Evolutionary conservation across 1,140 invertebrate genomes (phyloP), one percentile per base, ranked within the genome.

Genomic region (Ylistrum balloti): DNA sequence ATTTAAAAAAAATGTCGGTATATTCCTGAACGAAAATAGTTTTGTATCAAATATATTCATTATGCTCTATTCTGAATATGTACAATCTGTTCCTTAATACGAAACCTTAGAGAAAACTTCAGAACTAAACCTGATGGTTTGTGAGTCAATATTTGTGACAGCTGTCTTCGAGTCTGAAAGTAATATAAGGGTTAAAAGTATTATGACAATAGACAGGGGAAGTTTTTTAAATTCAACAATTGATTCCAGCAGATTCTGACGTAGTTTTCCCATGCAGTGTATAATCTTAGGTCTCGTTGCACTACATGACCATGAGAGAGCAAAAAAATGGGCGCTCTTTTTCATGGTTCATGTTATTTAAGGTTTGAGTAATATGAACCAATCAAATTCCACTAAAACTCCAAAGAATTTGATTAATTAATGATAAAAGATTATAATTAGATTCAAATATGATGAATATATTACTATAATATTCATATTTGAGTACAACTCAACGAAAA

Each of bases 21-120:
- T 22, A 74, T 17, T 74, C 56, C 22, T n/a, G 56, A 28, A 74
- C 28, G n/a, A 74, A 74, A 74, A 74, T n/a, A 74, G 22, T 28
- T 74, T 74, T 74, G 56, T 74, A 74, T 74, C 56, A n/a, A 74
- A 74, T 74, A 45, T 45, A 74, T 28, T 20, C n/a, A 74, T 74
- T 74, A 74, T 74, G 56, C 56, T 74, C 13, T 7, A 11, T n/a
- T n/a, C 28, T 74, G 56, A 74, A 74, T 74, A 11, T 28, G 56
- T n/a, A 28, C 56, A 74, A 28, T 74, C 17, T 74, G n/a, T 7
- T 74, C n/a, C 22, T 7, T 1, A 74, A 74, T 28, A 74, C 22
- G 56, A 74, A 74, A 74, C 56, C 56, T 74, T 28, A 20, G 45
- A 56, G 9, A 17, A 20, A 56, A 56, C 45, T 20, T 9, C 56